Conservation (phyloP, 2,888 invertebrate species). For the Prostheceraeus crozeri region DNA sequence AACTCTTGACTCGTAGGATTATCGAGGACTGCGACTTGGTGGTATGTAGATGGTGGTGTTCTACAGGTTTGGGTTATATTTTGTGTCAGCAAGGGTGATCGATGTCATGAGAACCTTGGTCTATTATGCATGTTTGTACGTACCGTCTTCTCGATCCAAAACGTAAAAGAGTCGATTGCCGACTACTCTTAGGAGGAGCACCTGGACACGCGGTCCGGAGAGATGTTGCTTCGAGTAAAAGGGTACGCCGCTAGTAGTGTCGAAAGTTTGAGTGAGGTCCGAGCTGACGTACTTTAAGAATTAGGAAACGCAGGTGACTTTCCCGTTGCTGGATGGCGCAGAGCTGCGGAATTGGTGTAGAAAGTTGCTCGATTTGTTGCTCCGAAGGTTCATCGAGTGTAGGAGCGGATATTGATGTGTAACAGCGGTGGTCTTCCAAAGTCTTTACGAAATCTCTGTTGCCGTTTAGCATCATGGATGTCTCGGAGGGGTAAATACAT, state of each 20-base stretch:
- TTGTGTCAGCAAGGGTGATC: too few species aligned
- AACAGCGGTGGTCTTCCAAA: neutral
- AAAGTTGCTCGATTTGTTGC: neutral
- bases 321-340: neutral
- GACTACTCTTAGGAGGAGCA: neutral
- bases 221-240: constrained; percentile 15
- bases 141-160: constrained; percentile 23
- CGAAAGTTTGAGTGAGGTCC: constrained; percentile 7
- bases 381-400: neutral
- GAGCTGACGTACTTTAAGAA: constrained; percentile 28
- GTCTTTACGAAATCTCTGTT: neutral
- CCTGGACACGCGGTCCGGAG: constrained; percentile 7
- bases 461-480: constrained; percentile 1
- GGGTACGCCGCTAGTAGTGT: constrained; percentile 17
- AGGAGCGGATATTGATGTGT: neutral
- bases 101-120: constrained; percentile 27
- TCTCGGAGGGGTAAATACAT: constrained; percentile 22
- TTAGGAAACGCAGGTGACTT: constrained; percentile 19
- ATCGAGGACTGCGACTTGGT: too few species aligned
- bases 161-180: constrained; percentile 10
- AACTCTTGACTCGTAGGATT: too few species aligned
- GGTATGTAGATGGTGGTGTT: too few species aligned
- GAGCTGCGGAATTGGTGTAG: constrained; percentile 17
- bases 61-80: too few species aligned
- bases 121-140: neutral